A percentile compares a stretch with the other conserved stretches of the same genome.
Conservation (phyloP, 2,888 invertebrate species). For the Tolmerus cingulatus region DNA sequence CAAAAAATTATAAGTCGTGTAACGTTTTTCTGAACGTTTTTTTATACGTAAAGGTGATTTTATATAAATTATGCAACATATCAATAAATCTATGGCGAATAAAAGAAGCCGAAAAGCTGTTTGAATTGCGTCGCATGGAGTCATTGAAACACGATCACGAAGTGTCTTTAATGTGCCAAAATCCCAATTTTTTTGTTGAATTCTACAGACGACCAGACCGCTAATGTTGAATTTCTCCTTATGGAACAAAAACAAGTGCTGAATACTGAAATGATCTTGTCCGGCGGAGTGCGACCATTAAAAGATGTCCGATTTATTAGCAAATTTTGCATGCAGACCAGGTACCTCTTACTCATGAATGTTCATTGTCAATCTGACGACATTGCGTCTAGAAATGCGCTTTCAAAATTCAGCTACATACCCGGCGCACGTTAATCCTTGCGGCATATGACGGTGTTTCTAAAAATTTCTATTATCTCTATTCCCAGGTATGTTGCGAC, state of each 20-base stretch:
- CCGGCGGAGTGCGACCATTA: neutral
- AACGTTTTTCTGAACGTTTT: neutral
- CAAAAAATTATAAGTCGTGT: neutral
- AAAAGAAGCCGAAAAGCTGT: neutral
- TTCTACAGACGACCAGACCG: neutral
- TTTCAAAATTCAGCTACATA: constrained; percentile 8
- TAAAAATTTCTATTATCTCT: neutral
- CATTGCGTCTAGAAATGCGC: constrained; percentile 3
- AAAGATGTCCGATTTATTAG: neutral
- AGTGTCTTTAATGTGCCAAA: constrained; percentile 28
- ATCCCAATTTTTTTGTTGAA: constrained; percentile 19
- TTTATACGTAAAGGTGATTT: neutral
- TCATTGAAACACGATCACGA: neutral
- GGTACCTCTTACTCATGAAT: neutral
- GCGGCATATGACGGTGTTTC: neutral
- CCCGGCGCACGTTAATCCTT: neutral
- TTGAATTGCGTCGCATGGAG: neutral
- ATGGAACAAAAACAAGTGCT: neutral
- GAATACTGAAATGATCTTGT: constrained; percentile 7
- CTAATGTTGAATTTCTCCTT: constrained; percentile 26
- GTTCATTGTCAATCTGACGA: neutral
- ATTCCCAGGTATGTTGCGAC: neutral
- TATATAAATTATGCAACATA: neutral
- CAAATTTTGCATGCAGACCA: neutral
- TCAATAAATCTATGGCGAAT: neutral